Percentiles rank a stretch among this genome's conserved stretches.
Evolutionary conservation across 2,888 invertebrate genomes (phyloP).

Genomic region (Bombyx huttoni): DNA sequence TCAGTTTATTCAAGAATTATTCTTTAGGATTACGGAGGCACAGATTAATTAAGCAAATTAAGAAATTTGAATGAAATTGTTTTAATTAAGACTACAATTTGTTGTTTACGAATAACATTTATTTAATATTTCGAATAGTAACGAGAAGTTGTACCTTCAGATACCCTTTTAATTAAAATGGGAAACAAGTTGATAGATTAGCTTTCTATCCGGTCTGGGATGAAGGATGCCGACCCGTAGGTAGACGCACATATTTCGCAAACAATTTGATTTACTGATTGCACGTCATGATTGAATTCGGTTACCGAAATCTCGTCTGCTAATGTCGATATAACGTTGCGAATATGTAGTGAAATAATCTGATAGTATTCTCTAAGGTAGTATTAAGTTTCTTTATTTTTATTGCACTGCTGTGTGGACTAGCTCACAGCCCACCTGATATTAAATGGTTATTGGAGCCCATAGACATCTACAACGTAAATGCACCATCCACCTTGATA

Average conservation of each 20-base stretch:
- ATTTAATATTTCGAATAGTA: constrained; percentile 3
- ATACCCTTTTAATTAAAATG: constrained; percentile 31
- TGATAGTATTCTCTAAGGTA: no score
- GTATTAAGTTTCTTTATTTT: no score
- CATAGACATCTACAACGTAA: no score
- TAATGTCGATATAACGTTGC: no score
- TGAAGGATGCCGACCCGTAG: constrained; percentile 6
- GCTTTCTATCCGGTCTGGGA: constrained; percentile 20
- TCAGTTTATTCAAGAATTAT: constrained; percentile 3
- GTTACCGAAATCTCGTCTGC: no score
- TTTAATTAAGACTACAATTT: background rate
- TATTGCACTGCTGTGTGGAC: no score
- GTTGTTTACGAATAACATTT: constrained; percentile 1
- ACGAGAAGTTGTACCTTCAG: constrained; percentile 10
- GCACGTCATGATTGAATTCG: background rate
- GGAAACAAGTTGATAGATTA: constrained; percentile 28
- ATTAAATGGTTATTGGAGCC: no score
- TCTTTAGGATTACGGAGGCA: background rate
- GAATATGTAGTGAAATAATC: no score
- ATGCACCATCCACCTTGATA: no score
- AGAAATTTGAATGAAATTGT: constrained; percentile 3
- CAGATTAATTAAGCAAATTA: constrained; percentile 2
- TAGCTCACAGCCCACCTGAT: no score
- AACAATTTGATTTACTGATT: background rate
- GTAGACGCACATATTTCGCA: background rate